Percentiles rank a stretch among this genome's conserved stretches.
phyloP scores from a whole-genome alignment of 2,797 vertebrate species.

The Premnoplex brunnescens region DNA sequence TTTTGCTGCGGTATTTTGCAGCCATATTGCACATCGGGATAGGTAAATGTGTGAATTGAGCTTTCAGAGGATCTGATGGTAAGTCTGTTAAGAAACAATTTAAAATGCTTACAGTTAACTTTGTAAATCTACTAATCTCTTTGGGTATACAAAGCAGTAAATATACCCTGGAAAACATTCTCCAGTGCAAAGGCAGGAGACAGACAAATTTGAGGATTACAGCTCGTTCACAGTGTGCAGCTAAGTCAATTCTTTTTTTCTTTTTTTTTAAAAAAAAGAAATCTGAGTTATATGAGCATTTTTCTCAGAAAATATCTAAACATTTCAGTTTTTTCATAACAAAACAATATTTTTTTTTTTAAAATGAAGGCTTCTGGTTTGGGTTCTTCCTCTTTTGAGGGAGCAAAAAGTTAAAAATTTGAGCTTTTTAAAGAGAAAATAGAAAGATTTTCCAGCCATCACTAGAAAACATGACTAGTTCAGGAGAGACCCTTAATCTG shows the following conservation, averaged over 20 bases:
- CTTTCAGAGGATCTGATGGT: background rate
- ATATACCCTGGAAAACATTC: background rate
- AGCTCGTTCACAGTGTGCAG: background rate
- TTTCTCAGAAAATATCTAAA: background rate
- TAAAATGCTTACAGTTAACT: background rate
- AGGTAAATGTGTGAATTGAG: background rate
- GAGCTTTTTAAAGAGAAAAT: background rate
- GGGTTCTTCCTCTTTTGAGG: background rate
- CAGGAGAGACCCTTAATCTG: background rate
- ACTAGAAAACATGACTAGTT: background rate
- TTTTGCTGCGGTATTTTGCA: background rate
- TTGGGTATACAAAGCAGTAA: background rate
- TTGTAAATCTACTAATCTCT: background rate
- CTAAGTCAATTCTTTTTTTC: background rate
- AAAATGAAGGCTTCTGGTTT: background rate
- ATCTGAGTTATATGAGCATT: background rate
- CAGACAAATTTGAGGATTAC: background rate
- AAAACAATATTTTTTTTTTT: background rate
- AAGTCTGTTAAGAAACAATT: background rate
- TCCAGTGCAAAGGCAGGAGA: background rate
- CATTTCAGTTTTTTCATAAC: background rate
- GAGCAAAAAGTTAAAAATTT: background rate
- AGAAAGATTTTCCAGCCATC: background rate
- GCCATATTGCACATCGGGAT: background rate
- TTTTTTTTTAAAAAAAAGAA: no score